phyloP scores from a whole-genome alignment of 2,888 invertebrate species.

The Agonopterix subpropinquella region DNA sequence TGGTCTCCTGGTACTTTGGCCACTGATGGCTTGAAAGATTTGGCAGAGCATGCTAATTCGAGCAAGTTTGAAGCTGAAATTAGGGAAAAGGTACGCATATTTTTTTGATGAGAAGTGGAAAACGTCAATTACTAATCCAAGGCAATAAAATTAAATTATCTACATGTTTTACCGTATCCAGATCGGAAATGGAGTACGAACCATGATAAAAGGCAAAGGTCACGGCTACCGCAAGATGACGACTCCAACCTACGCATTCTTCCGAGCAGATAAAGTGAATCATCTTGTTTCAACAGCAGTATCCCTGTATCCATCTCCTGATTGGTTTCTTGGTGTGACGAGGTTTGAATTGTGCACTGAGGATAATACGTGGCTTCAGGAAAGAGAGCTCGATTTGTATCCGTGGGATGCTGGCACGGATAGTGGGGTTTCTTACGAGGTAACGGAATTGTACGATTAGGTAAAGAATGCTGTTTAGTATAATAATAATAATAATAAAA shows the following conservation, averaged over 20 bases:
- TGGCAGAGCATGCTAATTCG: conserved; percentile 58
- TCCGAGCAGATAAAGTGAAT: conserved; percentile 49
- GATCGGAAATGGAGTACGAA: conserved; percentile 59
- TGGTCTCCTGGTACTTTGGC: conserved; percentile 57
- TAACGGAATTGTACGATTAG: conserved; percentile 28
- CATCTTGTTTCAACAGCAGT: conserved; percentile 52
- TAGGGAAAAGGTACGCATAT: conserved; percentile 40
- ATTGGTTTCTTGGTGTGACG: conserved; percentile 97
- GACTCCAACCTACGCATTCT: conserved; percentile 50
- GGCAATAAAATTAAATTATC: too few species aligned
- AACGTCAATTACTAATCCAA: too few species aligned
- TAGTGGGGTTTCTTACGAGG: conserved; percentile 92
- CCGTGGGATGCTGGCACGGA: conserved; percentile 99
- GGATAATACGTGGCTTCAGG: conserved; percentile 92
- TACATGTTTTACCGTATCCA: conserved; percentile 12
- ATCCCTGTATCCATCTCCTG: conserved; percentile 80
- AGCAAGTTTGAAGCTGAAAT: conserved; percentile 55
- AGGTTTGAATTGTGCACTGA: conserved; percentile 90
- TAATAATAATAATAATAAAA: too few species aligned
- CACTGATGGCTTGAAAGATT: conserved; percentile 44
- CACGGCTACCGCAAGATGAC: conserved; percentile 57
- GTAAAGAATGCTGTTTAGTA: too few species aligned
- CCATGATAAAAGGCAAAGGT: conserved; percentile 62
- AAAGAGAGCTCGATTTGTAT: conserved; percentile 88
- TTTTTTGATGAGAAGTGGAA: too few species aligned